Base-by-base conservation (phyloP, 2,797 vertebrate genomes). In the Gila robusta region DNA sequence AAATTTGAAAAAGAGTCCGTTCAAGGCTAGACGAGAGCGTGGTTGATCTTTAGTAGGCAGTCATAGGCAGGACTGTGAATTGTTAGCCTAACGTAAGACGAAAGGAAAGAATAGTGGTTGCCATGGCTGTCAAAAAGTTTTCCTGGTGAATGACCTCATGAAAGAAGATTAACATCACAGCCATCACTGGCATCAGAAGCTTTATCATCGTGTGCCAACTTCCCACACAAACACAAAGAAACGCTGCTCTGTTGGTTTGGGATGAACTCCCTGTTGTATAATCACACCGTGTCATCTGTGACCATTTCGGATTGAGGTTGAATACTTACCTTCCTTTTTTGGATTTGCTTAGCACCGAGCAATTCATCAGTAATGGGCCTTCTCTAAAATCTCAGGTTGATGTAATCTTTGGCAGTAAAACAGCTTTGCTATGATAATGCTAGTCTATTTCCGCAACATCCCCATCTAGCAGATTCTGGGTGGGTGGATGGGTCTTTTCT, bases 51-150 rank as follows among this genome's bases (percentile, higher is more conserved):
- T 71, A 37, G 37, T 70, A 37, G 44, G 49, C 83, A 69, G 44
- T 74, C 47, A 14, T 35, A n/a, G 84, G 69, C 77, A 35, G n/a
- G 74, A 81, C 41, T 81, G 70, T 73, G 70, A 83, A 83, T 5
- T 66, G 79, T 84, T 82, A 71, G 59, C 35, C 76, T 84, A 78
- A 72, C 54, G 87, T 52, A 37, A 87, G 86, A 82, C 86, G 86
- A 90, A 91, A 90, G 90, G 85, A 89, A 89, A 81, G 79, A 91
- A 92, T 92, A 92, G 94, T 86, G 88, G 92, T 87, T 56, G 88
- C 91, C 78, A 90, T 86, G 94, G 92, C 87, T 93, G 94, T 95
- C 94, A 94, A 89, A 90, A 91, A 90, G 91, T 93, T 94, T 94
- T 94, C 91, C 91, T 91, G 89, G 88, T 92, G 91, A 93, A 91